Evolutionary conservation across 2,888 invertebrate species (phyloP).

Genomic region (Argynnis bischoffii): DNA sequence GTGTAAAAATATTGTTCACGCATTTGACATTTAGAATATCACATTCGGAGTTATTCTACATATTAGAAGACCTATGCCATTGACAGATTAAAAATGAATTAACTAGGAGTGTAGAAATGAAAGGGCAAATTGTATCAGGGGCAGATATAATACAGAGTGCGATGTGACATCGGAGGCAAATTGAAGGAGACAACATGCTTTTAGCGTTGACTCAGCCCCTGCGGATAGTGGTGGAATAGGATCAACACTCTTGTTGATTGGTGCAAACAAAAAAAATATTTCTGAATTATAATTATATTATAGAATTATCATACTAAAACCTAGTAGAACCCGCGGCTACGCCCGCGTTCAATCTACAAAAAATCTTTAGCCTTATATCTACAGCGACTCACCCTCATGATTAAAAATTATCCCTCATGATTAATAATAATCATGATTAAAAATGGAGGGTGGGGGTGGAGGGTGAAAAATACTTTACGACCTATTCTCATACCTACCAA

Average conservation of each 20-base stretch:
- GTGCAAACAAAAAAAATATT: slow-evolving; percentile 31
- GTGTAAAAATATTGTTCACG: no score
- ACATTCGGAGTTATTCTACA: no score
- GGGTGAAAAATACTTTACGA: no score
- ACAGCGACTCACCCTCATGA: no score
- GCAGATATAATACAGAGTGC: slow-evolving; percentile 49
- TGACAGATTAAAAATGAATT: slow-evolving; percentile 26
- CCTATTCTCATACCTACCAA: no score
- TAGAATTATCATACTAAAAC: not conserved
- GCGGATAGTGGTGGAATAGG: slow-evolving; percentile 58
- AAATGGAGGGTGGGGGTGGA: no score
- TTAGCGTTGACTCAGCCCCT: slow-evolving; percentile 60
- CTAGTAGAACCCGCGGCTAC: no score
- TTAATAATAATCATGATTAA: no score
- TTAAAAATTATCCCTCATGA: no score
- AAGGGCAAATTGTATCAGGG: slow-evolving; percentile 68
- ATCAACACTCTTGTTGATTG: slow-evolving; percentile 49
- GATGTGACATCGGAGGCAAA: slow-evolving; percentile 66
- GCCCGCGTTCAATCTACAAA: no score
- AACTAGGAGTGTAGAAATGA: slow-evolving; percentile 56
- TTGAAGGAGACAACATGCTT: slow-evolving; percentile 78
- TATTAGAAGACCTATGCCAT: not conserved
- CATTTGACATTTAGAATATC: no score
- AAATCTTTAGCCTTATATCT: no score
- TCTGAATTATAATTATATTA: not conserved